phyloP scores from a whole-genome alignment of 2,888 invertebrate species.

The Drosophila glabriapex region DNA sequence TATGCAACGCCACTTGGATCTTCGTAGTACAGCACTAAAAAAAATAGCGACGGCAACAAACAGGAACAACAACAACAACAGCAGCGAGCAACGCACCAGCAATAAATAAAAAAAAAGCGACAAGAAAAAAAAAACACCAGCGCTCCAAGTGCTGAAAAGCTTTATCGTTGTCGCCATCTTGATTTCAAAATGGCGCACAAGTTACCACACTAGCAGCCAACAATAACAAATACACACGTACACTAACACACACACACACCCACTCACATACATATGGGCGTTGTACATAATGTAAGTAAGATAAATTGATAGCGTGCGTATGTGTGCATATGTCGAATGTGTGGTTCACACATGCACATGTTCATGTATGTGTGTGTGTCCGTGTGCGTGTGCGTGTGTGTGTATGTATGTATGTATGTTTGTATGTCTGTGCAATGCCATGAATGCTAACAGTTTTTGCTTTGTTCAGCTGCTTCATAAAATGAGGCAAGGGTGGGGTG shows the following conservation, averaged over 20 bases:
- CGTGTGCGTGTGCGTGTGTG: background rate
- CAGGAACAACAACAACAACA: constrained; percentile 14
- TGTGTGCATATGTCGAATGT: background rate
- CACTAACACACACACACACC: constrained; percentile 3
- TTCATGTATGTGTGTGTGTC: no score
- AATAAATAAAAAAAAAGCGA: background rate
- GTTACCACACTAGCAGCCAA: constrained; percentile 45
- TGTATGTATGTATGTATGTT: background rate
- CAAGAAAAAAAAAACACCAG: constrained; percentile 3
- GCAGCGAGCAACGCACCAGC: constrained; percentile 11
- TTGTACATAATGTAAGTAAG: constrained; percentile 28
- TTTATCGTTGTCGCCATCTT: constrained; percentile 74
- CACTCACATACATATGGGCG: constrained; percentile 13
- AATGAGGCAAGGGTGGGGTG: constrained; percentile 1
- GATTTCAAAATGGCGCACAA: constrained; percentile 70
- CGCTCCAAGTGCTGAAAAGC: constrained; percentile 38
- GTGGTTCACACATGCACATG: background rate
- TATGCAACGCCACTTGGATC: constrained; percentile 19
- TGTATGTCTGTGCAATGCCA: background rate
- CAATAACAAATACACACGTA: constrained; percentile 23
- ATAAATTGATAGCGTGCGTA: constrained; percentile 7
- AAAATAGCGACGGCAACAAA: constrained; percentile 25
- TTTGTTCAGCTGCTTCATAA: constrained; percentile 3
- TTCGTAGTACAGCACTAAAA: constrained; percentile 17
- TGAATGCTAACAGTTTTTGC: constrained; percentile 1